Percentiles rank a stretch among this genome's conserved stretches.
These are phyloP conservation scores for Trematomus loennbergii DNA, from an alignment of 2,113 vertebrate genomes.

Conservation along the genomic window DNA sequence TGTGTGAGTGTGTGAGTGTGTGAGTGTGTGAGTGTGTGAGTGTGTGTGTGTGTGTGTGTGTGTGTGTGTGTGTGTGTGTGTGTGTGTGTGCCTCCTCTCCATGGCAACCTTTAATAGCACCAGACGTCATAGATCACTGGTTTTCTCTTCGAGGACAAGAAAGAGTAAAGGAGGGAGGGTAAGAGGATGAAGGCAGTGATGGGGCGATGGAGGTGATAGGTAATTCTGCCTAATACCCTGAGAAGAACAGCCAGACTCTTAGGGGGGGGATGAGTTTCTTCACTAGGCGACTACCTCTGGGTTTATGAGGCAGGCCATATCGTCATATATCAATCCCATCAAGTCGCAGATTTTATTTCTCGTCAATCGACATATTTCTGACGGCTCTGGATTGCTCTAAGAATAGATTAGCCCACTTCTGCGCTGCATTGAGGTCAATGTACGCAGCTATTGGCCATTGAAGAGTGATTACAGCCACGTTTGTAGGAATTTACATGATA, in stretches of 20 bases:
- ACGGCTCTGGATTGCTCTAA: constrained; percentile 46
- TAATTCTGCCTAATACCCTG: constrained; percentile 56
- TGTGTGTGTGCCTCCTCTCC: constrained; percentile 16
- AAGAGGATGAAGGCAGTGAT: constrained; percentile 51
- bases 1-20: background rate
- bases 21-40: background rate
- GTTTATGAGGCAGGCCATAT: constrained; percentile 28
- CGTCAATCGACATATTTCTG: constrained; percentile 49
- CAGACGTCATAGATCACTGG: constrained; percentile 59
- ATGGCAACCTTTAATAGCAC: constrained; percentile 52
- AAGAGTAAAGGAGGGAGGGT: constrained; percentile 15
- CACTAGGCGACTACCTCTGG: constrained; percentile 34
- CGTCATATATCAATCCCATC: constrained; percentile 49
- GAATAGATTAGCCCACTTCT: constrained; percentile 67
- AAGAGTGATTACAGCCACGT: constrained; percentile 1
- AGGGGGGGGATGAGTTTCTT: constrained; percentile 44
- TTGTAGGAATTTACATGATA: background rate
- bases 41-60: background rate
- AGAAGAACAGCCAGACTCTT: constrained; percentile 21
- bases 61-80: background rate
- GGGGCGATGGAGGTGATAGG: constrained; percentile 48
- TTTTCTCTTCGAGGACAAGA: constrained; percentile 47
- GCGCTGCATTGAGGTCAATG: constrained; percentile 42
- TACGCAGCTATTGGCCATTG: background rate
- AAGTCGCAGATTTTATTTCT: constrained; percentile 55